A percentile compares a stretch with the other conserved stretches of the same genome.
Conservation (phyloP, 2,113 vertebrate genomes). For the Cyphomyrus discorhynchus region DNA sequence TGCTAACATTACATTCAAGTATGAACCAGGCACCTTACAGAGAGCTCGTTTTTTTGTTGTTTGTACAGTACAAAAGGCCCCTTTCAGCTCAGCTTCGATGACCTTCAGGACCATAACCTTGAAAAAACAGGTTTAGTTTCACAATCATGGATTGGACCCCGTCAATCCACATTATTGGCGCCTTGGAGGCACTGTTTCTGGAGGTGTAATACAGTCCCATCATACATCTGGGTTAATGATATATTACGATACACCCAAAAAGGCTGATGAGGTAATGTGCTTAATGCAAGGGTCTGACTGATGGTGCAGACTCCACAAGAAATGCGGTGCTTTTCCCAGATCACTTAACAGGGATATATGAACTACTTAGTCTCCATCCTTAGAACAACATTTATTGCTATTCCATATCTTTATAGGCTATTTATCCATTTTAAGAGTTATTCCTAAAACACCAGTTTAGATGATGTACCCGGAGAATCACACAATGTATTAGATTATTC, state of each 20-base stretch:
- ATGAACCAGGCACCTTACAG: neutral
- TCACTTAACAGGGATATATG: constrained; percentile 63
- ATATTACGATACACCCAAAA: constrained; percentile 23
- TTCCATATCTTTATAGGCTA: constrained; percentile 48
- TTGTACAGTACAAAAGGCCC: neutral
- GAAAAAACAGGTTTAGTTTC: constrained; percentile 21
- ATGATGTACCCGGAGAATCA: constrained; percentile 62
- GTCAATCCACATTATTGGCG: constrained; percentile 15
- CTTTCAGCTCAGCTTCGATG: neutral
- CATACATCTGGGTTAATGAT: constrained; percentile 37
- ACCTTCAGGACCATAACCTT: constrained; percentile 16
- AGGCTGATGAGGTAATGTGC: constrained; percentile 36
- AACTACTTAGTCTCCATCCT: constrained; percentile 61
- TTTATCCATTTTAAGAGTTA: constrained; percentile 47
- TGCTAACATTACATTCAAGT: neutral
- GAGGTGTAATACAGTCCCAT: constrained; percentile 22
- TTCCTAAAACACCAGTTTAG: constrained; percentile 48
- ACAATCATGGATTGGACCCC: constrained; percentile 12
- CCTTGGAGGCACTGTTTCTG: constrained; percentile 16
- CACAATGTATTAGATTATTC: constrained; percentile 67
- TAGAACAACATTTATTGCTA: constrained; percentile 52
- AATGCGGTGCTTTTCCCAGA: constrained; percentile 49
- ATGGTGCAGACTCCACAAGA: constrained; percentile 39
- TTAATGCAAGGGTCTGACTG: constrained; percentile 36
- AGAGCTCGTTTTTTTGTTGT: neutral